Conservation (phyloP, 1,140 invertebrate species). For the Orius insidiosus region DNA sequence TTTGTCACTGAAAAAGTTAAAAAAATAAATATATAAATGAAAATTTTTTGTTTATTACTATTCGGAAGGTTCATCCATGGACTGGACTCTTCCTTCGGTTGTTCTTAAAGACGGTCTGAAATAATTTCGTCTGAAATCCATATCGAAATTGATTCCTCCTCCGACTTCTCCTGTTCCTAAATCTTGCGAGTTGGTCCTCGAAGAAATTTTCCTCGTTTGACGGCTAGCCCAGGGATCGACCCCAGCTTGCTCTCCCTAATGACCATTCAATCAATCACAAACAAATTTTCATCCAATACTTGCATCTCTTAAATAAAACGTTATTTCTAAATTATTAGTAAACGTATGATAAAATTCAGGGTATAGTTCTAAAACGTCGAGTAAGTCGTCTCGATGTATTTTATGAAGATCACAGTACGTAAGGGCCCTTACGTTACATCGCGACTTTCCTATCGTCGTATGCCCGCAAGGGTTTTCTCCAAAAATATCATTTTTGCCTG, state of each 20-base stretch:
- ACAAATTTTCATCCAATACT: conserved; percentile 25
- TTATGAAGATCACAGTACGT: conserved; percentile 98
- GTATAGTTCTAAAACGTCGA: conserved; percentile 95
- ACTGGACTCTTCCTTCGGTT: conserved; percentile 26
- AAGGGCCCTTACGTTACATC: conserved; percentile 92
- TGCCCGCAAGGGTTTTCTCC: conserved; percentile 93
- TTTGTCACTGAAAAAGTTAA: conserved; percentile 27
- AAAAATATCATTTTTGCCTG: conserved; percentile 95
- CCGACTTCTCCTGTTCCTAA: conserved; percentile 16
- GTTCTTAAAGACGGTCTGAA: conserved; percentile 17
- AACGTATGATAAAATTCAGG: conserved; percentile 91
- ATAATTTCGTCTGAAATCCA: conserved; percentile 31
- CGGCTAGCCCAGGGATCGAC: conserved; percentile 34
- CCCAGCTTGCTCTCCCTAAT: conserved; percentile 46
- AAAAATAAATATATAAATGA: background rate
- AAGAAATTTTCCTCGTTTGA: conserved; percentile 22
- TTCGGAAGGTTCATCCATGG: conserved; percentile 27
- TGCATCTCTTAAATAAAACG: conserved; percentile 91
- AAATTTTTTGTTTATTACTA: conserved; percentile 25
- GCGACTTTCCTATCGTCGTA: conserved; percentile 85
- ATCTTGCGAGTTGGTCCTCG: conserved; percentile 27
- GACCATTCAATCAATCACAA: conserved; percentile 2
- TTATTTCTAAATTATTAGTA: conserved; percentile 85
- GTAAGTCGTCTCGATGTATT: conserved; percentile 85
- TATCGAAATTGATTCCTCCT: conserved; percentile 23